Conservation (phyloP, 2,113 vertebrate genomes). For the Opisthocomus hoazin region DNA sequence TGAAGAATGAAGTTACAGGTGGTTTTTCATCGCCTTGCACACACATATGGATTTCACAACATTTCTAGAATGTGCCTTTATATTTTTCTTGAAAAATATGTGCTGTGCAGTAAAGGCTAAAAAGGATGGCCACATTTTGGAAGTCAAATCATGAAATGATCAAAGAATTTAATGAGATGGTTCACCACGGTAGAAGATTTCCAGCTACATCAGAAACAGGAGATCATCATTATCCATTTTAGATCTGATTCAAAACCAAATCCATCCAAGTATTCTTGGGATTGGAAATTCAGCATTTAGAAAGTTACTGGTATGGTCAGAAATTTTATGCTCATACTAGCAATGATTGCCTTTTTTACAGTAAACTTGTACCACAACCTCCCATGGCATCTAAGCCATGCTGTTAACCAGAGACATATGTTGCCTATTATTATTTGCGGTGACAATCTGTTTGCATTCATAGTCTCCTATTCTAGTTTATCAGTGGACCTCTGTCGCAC, state of each 20-base stretch:
- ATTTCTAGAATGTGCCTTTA: not conserved
- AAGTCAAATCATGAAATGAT: not conserved
- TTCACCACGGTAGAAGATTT: not conserved
- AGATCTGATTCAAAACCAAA: not conserved
- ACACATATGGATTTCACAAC: not conserved
- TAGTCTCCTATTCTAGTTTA: not conserved
- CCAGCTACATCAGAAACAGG: not conserved
- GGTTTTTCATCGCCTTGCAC: not conserved
- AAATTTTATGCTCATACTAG: not conserved
- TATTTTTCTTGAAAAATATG: not conserved
- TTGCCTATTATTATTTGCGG: not conserved
- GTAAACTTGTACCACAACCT: not conserved
- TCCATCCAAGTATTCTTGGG: not conserved
- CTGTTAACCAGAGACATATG: not conserved
- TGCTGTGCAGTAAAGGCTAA: not conserved
- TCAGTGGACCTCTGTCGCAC: not conserved
- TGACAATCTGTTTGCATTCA: slow-evolving; percentile 3
- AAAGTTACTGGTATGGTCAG: not conserved
- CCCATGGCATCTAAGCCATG: not conserved
- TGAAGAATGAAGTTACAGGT: not conserved
- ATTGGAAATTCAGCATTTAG: not conserved
- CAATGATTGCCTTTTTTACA: not conserved
- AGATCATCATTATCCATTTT: not conserved
- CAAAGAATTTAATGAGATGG: not conserved
- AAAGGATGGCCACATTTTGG: not conserved